phyloP scores from a whole-genome alignment of 2,113 vertebrate genomes.

The Dolichallabes microphthalmus region DNA sequence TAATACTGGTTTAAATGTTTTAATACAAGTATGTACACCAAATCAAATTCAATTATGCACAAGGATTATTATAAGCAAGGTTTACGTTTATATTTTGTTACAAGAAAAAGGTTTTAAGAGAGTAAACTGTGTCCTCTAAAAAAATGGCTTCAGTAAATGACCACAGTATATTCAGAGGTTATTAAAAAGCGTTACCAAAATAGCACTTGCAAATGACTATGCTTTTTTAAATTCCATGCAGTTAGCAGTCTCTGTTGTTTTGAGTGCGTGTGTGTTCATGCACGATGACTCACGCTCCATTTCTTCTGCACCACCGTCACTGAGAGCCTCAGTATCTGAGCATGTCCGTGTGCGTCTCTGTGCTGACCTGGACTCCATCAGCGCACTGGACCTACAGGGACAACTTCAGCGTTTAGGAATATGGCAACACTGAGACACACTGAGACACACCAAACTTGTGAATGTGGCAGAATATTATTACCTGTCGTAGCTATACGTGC shows the following conservation, averaged over 20 bases:
- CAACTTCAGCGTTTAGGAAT: not conserved
- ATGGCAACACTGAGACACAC: not conserved
- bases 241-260: not conserved
- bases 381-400: slow-evolving; percentile 66
- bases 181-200: not conserved
- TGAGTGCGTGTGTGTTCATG: not conserved
- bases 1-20: not conserved
- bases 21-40: not conserved
- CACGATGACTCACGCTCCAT: slow-evolving; percentile 73
- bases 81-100: not conserved
- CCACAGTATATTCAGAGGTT: not conserved
- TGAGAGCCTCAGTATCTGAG: slow-evolving; percentile 78
- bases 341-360: slow-evolving; percentile 76
- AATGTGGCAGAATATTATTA: slow-evolving; percentile 42
- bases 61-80: not conserved
- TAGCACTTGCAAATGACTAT: not conserved
- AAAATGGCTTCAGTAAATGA: not conserved
- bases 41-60: not conserved
- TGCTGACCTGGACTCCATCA: slow-evolving; percentile 66
- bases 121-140: not conserved
- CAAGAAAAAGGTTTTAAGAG: not conserved
- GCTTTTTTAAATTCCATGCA: not conserved
- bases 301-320: slow-evolving; percentile 71
- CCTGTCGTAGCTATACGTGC: slow-evolving; percentile 75
- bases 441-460: not conserved